Evolutionary conservation across 2,113 vertebrate genomes (phyloP).

Genomic region (Etheostoma cragini): DNA sequence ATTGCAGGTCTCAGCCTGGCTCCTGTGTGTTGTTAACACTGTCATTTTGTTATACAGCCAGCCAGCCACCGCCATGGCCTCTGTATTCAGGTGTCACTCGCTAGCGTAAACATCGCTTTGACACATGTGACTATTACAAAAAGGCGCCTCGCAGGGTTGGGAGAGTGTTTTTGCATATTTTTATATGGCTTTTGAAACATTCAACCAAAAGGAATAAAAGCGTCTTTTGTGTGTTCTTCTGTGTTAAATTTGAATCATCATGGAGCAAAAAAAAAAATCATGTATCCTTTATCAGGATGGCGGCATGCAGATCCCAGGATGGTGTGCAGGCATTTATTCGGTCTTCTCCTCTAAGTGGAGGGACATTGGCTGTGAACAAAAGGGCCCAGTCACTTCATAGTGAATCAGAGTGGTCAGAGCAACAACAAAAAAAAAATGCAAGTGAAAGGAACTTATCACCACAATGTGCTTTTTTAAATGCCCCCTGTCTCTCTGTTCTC

Average conservation of each 20-base stretch:
- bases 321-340: constrained; percentile 64
- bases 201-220: constrained; percentile 64
- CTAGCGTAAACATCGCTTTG: constrained; percentile 74
- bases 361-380: constrained; percentile 72
- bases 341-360: constrained; percentile 50
- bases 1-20: constrained; percentile 53
- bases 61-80: constrained; percentile 51
- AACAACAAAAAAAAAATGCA: constrained; percentile 34
- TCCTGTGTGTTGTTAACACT: constrained; percentile 68
- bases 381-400: constrained; percentile 65
- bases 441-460: constrained; percentile 78
- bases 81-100: constrained; percentile 68
- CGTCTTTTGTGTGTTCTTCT: constrained; percentile 66
- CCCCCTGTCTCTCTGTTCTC: constrained; percentile 50
- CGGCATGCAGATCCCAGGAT: constrained; percentile 32
- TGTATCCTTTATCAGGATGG: constrained; percentile 52
- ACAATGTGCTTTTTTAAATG: constrained; percentile 76
- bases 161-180: constrained; percentile 74
- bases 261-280: constrained; percentile 31
- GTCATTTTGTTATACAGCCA: constrained; percentile 66
- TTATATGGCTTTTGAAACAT: constrained; percentile 69
- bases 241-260: constrained; percentile 72
- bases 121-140: constrained; percentile 70
- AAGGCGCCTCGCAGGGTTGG: constrained; percentile 44
- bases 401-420: constrained; percentile 65